A percentile compares a stretch with the other conserved stretches of the same genome.
Conservation (phyloP, 1,140 invertebrate species). For the Drosophila setifemur region DNA sequence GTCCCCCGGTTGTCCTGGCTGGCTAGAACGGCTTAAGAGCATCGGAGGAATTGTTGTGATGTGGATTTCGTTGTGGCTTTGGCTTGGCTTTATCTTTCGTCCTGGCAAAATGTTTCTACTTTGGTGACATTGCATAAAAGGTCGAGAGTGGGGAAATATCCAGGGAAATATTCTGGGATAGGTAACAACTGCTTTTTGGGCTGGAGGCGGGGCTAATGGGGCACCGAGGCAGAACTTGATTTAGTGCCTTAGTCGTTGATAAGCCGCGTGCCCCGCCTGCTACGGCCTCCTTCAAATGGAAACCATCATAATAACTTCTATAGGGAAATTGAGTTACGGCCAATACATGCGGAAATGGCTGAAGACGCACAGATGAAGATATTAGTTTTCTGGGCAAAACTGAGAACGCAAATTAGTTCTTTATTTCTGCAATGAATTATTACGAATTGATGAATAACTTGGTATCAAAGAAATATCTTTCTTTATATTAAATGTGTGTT, state of each 20-base stretch:
- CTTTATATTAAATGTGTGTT: too few relatives aligned
- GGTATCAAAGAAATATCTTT: too few relatives aligned
- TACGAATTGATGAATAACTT: too few relatives aligned
- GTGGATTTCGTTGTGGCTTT: constrained; percentile 76
- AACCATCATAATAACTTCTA: constrained; percentile 39
- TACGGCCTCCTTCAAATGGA: neutral
- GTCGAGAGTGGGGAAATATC: constrained; percentile 28
- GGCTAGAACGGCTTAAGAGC: constrained; percentile 63
- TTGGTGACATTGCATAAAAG: constrained; percentile 73
- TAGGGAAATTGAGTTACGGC: constrained; percentile 43
- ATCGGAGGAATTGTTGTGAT: constrained; percentile 58
- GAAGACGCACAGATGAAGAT: constrained; percentile 19
- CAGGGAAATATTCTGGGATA: constrained; percentile 6
- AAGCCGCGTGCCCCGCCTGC: constrained; percentile 43
- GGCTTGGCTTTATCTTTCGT: constrained; percentile 70
- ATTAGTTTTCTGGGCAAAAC: constrained; percentile 23
- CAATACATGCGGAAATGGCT: constrained; percentile 35
- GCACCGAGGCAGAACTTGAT: constrained; percentile 68
- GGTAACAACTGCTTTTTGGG: constrained; percentile 8
- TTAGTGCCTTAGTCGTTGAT: constrained; percentile 62
- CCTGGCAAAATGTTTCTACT: constrained; percentile 9
- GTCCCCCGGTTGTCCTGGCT: neutral
- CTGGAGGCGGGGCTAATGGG: constrained; percentile 26
- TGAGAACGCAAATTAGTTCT: constrained; percentile 11
- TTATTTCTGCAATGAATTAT: neutral